phyloP scores from a whole-genome alignment of 2,797 vertebrate species.

The Etheostoma perlongum region DNA sequence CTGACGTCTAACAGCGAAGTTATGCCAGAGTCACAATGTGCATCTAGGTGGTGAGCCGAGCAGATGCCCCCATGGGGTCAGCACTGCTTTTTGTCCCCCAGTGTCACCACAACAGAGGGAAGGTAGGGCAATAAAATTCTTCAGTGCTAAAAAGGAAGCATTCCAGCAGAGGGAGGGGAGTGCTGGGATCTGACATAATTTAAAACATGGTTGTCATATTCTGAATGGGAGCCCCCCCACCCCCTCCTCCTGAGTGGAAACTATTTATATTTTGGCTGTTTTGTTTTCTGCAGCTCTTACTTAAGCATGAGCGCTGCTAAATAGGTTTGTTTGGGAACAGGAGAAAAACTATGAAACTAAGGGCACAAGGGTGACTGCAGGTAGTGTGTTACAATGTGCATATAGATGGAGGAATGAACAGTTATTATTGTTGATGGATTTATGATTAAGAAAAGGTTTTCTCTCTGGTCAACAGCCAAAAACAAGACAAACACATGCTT shows the following conservation, averaged over 20 bases:
- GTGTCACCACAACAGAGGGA: constrained; percentile 65
- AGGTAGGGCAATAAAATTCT: constrained; percentile 77
- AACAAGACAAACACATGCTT: not conserved
- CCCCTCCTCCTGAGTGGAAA: constrained; percentile 19
- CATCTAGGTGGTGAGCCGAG: constrained; percentile 65
- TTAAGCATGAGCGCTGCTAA: constrained; percentile 41
- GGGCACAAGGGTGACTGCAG: constrained; percentile 4
- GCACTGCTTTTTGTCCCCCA: constrained; percentile 57
- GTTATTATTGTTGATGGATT: not conserved
- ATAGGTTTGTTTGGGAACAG: constrained; percentile 36
- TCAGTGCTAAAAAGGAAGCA: constrained; percentile 52
- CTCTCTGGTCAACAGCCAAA: not conserved
- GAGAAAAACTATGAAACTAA: constrained; percentile 30
- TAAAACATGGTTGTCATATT: constrained; percentile 75
- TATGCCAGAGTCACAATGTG: constrained; percentile 77
- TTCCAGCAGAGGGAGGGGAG: constrained; percentile 64
- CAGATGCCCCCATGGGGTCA: constrained; percentile 71
- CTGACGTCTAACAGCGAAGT: constrained; percentile 75
- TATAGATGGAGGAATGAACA: constrained; percentile 8
- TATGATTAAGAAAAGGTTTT: not conserved
- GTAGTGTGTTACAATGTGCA: constrained; percentile 19
- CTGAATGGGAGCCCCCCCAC: constrained; percentile 55
- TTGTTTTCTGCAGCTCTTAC: constrained; percentile 31
- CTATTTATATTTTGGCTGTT: constrained; percentile 41
- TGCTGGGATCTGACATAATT: constrained; percentile 70